These are phyloP conservation scores for Nasonovia ribisnigri DNA, from an alignment of 2,888 invertebrate species.

Conservation along the genomic window DNA sequence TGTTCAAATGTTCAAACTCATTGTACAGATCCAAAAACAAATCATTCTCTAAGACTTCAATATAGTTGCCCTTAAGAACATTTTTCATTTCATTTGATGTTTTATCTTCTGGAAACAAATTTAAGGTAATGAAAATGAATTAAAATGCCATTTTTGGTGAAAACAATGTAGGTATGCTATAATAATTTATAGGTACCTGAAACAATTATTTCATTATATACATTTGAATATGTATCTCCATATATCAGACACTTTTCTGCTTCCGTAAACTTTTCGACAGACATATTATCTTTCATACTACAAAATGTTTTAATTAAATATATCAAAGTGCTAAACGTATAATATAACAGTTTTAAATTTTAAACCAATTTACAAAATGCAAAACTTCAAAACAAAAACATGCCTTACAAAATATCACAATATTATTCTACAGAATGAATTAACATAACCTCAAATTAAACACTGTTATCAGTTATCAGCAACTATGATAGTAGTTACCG, in stretches of 20 bases:
- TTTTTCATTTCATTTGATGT: constrained; percentile 33
- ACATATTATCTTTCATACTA: not conserved
- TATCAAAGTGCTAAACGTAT: not conserved
- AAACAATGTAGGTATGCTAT: not conserved
- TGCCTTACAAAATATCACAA: not conserved
- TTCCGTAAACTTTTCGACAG: not conserved
- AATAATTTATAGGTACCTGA: constrained; percentile 25
- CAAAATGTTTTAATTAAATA: not conserved
- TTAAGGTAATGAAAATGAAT: not conserved
- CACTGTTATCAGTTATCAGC: not conserved
- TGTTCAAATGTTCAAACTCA: constrained; percentile 28
- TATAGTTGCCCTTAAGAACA: constrained; percentile 49
- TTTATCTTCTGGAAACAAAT: not conserved
- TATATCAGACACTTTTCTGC: constrained; percentile 34
- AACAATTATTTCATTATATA: constrained; percentile 38
- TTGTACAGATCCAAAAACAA: constrained; percentile 47
- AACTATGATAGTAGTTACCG: not conserved
- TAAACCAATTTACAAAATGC: not conserved
- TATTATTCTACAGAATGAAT: no score
- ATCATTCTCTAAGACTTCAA: constrained; percentile 24
- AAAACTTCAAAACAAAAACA: not conserved
- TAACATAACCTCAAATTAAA: not conserved
- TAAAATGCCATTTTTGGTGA: not conserved
- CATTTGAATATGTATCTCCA: constrained; percentile 28
- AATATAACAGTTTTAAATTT: not conserved